Percentiles rank a stretch among this genome's conserved stretches.
These are phyloP conservation scores for Datnioides undecimradiatus DNA, from an alignment of 2,113 vertebrate species.

Conservation along the genomic window DNA sequence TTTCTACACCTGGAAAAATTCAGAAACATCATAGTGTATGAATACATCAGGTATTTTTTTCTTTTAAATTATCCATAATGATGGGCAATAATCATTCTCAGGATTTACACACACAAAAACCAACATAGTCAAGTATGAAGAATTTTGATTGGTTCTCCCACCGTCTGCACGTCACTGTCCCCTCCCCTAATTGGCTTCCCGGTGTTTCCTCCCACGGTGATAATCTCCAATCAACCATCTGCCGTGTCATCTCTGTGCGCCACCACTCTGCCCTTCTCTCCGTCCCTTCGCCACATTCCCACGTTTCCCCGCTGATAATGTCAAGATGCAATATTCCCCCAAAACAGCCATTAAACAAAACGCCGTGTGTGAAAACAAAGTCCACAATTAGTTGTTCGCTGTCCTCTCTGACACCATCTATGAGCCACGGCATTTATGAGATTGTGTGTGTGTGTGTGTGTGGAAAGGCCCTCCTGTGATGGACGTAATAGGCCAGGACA, in stretches of 20 bases:
- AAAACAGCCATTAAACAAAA: slow-evolving; percentile 48
- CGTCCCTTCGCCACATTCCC: slow-evolving; percentile 32
- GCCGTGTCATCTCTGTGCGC: slow-evolving; percentile 75
- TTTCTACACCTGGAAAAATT: neutral
- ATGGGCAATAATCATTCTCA: neutral
- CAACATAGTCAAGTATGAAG: slow-evolving; percentile 9
- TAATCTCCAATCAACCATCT: slow-evolving; percentile 91
- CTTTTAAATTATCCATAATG: too few relatives aligned
- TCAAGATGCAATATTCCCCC: slow-evolving; percentile 52
- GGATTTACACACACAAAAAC: neutral
- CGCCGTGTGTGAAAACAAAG: neutral
- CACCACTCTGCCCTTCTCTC: slow-evolving; percentile 45
- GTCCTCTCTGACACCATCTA: slow-evolving; percentile 8
- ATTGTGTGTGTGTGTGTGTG: slow-evolving; percentile 4
- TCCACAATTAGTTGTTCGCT: neutral
- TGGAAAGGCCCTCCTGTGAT: slow-evolving; percentile 71
- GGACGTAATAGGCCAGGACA: slow-evolving; percentile 73
- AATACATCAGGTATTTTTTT: too few relatives aligned
- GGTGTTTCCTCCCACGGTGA: slow-evolving; percentile 85
- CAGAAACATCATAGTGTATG: neutral
- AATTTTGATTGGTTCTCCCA: slow-evolving; percentile 56
- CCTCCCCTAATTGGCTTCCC: slow-evolving; percentile 80
- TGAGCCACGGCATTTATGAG: neutral
- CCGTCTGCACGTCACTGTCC: slow-evolving; percentile 70
- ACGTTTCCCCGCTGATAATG: slow-evolving; percentile 34